Evolutionary conservation across 2,888 invertebrate genomes (phyloP).

Genomic region (Dioctria linearis): DNA sequence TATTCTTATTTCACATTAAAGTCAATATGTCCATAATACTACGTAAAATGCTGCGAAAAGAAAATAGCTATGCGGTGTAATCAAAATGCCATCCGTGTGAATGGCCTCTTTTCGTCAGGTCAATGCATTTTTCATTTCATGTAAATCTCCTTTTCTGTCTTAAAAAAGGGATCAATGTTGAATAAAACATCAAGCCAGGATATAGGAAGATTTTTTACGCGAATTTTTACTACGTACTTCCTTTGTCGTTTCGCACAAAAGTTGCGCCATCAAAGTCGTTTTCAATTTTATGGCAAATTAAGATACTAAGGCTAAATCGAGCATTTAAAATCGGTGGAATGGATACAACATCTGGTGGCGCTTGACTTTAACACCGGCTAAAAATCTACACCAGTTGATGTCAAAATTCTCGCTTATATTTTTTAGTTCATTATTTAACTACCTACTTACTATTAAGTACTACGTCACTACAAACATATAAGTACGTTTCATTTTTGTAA

Average conservation of each 20-base stretch:
- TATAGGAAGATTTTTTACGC: background rate
- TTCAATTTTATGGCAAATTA: conserved; percentile 52
- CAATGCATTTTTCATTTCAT: conserved; percentile 37
- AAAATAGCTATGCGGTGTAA: background rate
- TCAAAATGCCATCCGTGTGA: conserved; percentile 18
- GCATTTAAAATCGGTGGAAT: conserved; percentile 48
- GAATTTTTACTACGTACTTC: background rate
- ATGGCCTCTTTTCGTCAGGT: background rate
- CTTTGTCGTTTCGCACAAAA: background rate
- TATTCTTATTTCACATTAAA: background rate
- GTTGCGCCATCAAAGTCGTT: conserved; percentile 11
- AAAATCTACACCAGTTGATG: conserved; percentile 5
- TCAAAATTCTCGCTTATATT: conserved; percentile 22
- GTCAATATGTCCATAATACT: background rate
- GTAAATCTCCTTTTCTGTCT: conserved; percentile 26
- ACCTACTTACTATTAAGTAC: too few species aligned
- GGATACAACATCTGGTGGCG: background rate
- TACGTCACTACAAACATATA: background rate
- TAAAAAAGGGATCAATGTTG: conserved; percentile 47
- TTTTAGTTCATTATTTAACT: conserved; percentile 13
- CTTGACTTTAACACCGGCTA: conserved; percentile 23
- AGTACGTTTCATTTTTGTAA: background rate
- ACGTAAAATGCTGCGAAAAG: conserved; percentile 10
- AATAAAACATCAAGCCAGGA: conserved; percentile 26
- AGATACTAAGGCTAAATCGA: conserved; percentile 42